Conservation (phyloP, 2,797 vertebrate genomes). For the Microctenopoma steveboyesi region DNA sequence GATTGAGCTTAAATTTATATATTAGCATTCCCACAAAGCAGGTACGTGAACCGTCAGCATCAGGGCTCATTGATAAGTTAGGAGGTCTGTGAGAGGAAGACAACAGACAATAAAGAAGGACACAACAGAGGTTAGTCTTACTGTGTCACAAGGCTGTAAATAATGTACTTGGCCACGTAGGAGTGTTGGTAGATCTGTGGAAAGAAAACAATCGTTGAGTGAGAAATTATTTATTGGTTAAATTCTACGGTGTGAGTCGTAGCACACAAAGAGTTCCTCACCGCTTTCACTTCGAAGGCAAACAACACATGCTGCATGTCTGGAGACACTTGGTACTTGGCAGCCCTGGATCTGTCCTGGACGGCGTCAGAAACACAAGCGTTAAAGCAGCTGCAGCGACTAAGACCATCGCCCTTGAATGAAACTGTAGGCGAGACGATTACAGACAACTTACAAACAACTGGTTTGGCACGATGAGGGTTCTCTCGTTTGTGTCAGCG, state of each 20-base stretch:
- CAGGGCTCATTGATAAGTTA: constrained; percentile 7
- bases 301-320: constrained; percentile 92
- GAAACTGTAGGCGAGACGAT: constrained; percentile 32
- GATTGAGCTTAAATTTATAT: constrained; percentile 28
- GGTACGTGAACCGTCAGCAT: constrained; percentile 25
- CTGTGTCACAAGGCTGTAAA: constrained; percentile 94
- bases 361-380: constrained; percentile 22
- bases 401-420: neutral
- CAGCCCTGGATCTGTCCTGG: constrained; percentile 89
- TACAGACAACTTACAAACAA: constrained; percentile 89
- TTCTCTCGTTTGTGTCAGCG: constrained; percentile 81
- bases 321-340: constrained; percentile 92
- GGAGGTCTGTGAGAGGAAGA: constrained; percentile 10
- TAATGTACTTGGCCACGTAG: constrained; percentile 91
- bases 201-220: constrained; percentile 36
- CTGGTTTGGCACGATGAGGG: constrained; percentile 89
- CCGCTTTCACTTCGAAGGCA: constrained; percentile 90
- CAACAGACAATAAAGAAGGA: neutral
- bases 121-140: constrained; percentile 79
- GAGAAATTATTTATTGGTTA: neutral
- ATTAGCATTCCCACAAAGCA: constrained; percentile 26
- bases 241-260: neutral
- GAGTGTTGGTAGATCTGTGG: constrained; percentile 92
- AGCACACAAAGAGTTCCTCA: constrained; percentile 78
- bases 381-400: neutral